Evolutionary conservation across 53 echinoderm and acorn worm species (phyloP), one percentile per base, ranked within the genome.

Genomic region (Patiria pectinifera): DNA sequence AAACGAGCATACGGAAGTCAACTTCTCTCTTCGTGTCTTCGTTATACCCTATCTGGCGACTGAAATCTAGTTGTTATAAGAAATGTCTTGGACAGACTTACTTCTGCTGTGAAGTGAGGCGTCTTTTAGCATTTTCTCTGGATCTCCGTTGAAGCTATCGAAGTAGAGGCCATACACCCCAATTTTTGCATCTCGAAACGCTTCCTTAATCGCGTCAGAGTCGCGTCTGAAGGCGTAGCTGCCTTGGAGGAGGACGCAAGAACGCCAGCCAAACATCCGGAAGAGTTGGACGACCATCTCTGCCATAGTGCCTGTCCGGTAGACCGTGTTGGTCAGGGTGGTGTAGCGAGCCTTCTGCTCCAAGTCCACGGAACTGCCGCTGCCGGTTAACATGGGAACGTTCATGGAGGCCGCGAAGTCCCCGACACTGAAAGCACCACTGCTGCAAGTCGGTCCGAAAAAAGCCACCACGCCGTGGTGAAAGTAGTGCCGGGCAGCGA

Each of bases 391-490:
- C 45, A 96, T 87, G 45, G 94, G 95, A 11, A 97, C 78, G 75
- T 96, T 95, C 84, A 94, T 92, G 45, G 53, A 86, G 3, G 96
- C 95, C 2, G 95, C 93, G 11, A 97, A 76, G 45, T 96, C 97
- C 0, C 92, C 96, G 12, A 96, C 93, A n/a, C 94, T 61, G 26
- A 66, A 83, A 82, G 92, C 93, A 26, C 71, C 76, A 4, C 82
- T 48, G 70, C 97, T 96, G 70, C 97, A 97, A 0, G 95, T 89
- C 53, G 97, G 97, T 18, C 97, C 97, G 71, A 97, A 87, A 22
- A 97, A 84, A 18, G 94, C 93, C 2, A 91, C 91, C 7, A 95
- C 82, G 19, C 58, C 66, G 43, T 91, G 83, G 18, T 92, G 71
- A 83, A 82, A 92, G 76, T 93, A 96, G 85, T 82, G 69, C 13